Percentiles rank a stretch among this genome's conserved stretches.
These are phyloP conservation scores for Erpobdella octoculata DNA, from an alignment of 2,888 invertebrate genomes.

Conservation along the genomic window DNA sequence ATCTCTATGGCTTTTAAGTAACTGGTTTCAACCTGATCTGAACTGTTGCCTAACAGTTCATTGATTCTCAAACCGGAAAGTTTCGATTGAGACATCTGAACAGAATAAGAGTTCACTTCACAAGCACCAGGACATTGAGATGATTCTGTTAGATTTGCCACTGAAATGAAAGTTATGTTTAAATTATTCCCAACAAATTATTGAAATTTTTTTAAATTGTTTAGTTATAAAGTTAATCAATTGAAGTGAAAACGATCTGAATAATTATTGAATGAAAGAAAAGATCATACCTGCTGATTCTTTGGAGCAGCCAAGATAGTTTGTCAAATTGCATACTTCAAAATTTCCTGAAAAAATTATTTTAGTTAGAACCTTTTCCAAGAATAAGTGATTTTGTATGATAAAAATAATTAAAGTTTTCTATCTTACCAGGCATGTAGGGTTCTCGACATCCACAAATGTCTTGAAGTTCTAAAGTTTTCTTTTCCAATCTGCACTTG, in stretches of 20 bases:
- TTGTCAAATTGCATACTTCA: slow-evolving; percentile 16
- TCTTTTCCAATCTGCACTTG: slow-evolving; percentile 28
- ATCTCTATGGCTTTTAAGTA: slow-evolving; percentile 27
- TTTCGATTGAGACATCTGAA: slow-evolving; percentile 30
- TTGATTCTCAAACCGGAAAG: slow-evolving; percentile 25
- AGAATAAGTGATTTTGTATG: background rate
- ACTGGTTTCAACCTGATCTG: background rate
- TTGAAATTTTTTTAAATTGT: background rate
- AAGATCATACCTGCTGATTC: background rate
- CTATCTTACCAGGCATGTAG: slow-evolving; percentile 32
- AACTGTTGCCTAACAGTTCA: slow-evolving; percentile 17
- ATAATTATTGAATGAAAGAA: no score
- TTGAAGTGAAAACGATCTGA: no score
- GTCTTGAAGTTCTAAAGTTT: slow-evolving; percentile 19
- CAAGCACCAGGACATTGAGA: slow-evolving; percentile 28
- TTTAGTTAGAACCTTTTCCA: background rate
- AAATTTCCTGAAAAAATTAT: slow-evolving; percentile 6
- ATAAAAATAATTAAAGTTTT: slow-evolving; percentile 8
- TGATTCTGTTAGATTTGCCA: background rate
- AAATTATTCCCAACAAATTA: background rate
- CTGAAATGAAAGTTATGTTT: background rate
- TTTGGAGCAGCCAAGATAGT: slow-evolving; percentile 21
- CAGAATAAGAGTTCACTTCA: slow-evolving; percentile 19
- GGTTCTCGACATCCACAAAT: slow-evolving; percentile 29
- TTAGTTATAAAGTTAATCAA: slow-evolving; percentile 9